Evolutionary conservation across 2,113 vertebrate species (phyloP).

Genomic region (Picathartes gymnocephalus): DNA sequence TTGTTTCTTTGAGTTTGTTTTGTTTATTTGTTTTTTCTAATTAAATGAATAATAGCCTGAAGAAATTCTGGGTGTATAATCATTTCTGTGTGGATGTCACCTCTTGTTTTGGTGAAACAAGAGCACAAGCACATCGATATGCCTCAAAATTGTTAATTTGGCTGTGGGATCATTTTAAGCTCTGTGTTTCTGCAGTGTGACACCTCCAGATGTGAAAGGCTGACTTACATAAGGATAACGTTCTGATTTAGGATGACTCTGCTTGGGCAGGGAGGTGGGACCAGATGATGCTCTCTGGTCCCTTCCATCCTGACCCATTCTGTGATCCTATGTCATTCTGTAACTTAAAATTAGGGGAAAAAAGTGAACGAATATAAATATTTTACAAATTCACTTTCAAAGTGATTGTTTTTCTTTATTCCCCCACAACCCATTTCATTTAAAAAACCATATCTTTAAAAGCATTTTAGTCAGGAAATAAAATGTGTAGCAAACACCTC

Average conservation of each 20-base stretch:
- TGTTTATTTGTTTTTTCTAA: neutral
- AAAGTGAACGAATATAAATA: neutral
- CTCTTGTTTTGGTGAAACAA: neutral
- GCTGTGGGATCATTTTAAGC: neutral
- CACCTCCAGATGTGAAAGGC: neutral
- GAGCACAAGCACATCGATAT: neutral
- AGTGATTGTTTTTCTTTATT: neutral
- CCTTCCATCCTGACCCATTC: neutral
- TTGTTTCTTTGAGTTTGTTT: neutral
- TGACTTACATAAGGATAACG: neutral
- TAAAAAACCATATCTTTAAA: neutral
- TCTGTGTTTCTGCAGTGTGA: neutral
- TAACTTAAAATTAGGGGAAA: neutral
- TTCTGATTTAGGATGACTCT: neutral
- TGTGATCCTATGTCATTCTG: neutral
- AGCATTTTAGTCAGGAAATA: neutral
- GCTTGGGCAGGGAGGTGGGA: neutral
- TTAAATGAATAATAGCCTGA: neutral
- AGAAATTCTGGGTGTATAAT: neutral
- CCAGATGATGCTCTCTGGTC: no score
- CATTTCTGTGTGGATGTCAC: neutral
- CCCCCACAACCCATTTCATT: neutral
- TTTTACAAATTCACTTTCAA: neutral
- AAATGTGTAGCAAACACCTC: neutral
- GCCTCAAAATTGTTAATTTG: neutral